phyloP scores from a whole-genome alignment of 2,888 invertebrate species.

The Clunio marinus region DNA sequence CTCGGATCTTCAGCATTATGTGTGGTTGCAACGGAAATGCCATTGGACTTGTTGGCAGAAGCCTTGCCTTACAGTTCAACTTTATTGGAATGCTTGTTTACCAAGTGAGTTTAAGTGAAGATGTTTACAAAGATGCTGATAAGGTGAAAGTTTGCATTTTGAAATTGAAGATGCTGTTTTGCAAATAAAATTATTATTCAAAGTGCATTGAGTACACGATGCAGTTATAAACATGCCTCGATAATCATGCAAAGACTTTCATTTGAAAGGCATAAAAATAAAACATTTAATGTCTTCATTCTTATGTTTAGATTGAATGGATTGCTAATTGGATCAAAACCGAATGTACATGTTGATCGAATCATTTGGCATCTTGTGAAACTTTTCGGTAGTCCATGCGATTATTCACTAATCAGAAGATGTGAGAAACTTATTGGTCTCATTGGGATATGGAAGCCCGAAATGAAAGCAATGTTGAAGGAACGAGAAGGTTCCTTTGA shows the following conservation, averaged over 20 bases:
- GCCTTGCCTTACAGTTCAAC: conserved; percentile 83
- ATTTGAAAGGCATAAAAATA: no score
- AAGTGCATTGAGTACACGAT: background rate
- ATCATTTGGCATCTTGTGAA: conserved; percentile 83
- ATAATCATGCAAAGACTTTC: no score
- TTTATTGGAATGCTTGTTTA: conserved; percentile 76
- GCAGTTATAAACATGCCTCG: no score
- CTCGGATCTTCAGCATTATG: conserved; percentile 76
- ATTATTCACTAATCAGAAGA: conserved; percentile 60
- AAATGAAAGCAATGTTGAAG: conserved; percentile 63
- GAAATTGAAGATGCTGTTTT: background rate
- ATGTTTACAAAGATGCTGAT: background rate
- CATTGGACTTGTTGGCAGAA: conserved; percentile 82
- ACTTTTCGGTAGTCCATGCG: conserved; percentile 60
- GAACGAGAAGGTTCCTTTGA: conserved; percentile 69
- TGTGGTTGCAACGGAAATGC: conserved; percentile 71
- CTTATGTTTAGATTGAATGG: conserved; percentile 49
- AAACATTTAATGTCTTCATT: background rate
- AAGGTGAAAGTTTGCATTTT: background rate
- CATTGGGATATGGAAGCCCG: conserved; percentile 61
- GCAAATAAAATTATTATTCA: background rate
- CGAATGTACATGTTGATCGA: conserved; percentile 68
- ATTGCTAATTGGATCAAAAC: conserved; percentile 55
- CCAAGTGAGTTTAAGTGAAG: conserved; percentile 53
- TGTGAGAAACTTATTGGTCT: conserved; percentile 59